These are phyloP conservation scores for Octodon degus DNA, from an alignment of 2,113 vertebrate genomes.

Conservation along the genomic window DNA sequence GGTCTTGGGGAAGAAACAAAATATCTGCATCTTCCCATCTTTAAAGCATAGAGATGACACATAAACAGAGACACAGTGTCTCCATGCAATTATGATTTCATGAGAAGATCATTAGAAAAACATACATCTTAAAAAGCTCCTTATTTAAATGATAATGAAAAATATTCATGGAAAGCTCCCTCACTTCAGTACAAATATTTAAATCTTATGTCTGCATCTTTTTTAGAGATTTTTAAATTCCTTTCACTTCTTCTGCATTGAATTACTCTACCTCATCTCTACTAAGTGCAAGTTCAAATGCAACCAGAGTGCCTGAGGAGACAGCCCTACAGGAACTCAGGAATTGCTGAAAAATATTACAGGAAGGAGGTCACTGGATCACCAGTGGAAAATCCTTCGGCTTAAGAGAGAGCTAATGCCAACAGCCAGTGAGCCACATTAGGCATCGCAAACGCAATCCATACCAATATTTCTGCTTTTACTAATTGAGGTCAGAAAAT, in stretches of 20 bases:
- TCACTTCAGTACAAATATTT: conserved; percentile 7
- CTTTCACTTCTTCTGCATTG: conserved; percentile 1
- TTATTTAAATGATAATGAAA: neutral
- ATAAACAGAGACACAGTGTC: neutral
- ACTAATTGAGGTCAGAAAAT: conserved; percentile 56
- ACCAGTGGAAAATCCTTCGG: neutral
- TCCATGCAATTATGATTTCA: neutral
- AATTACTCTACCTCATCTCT: neutral
- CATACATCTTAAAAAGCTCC: neutral
- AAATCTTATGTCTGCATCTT: neutral
- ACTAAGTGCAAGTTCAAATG: neutral
- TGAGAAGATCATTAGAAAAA: neutral
- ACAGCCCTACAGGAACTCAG: neutral
- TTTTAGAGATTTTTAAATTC: neutral
- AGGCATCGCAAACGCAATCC: neutral
- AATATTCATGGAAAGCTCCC: neutral
- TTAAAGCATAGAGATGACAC: neutral
- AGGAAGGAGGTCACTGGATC: conserved; percentile 55
- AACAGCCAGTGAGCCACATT: neutral
- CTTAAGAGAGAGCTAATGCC: neutral
- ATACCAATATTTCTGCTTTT: conserved; percentile 53
- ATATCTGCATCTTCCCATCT: neutral
- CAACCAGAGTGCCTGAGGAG: neutral
- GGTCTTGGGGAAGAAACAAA: neutral
- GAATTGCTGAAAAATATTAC: neutral